Evolutionary conservation across 1,140 invertebrate species (phyloP), one percentile per base, ranked within the genome.

Genomic region (Drosophila kikkawai): DNA sequence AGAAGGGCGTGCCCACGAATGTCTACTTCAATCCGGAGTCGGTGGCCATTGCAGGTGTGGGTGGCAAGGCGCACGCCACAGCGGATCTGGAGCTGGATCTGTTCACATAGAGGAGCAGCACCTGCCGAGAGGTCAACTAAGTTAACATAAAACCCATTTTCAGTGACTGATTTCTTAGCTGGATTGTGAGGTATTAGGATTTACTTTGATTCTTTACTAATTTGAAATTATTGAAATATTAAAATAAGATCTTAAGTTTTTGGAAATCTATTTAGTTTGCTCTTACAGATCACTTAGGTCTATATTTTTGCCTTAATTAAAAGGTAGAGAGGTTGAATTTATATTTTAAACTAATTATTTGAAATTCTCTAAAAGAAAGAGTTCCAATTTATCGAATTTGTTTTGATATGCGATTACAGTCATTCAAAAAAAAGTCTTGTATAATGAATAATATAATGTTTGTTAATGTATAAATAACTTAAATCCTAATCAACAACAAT

Each of bases 31-130:
- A 94, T 69, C 96, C 96, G 3, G 93, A 94, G 67, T 95, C 95
- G 3, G 93, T 95, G 1, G 96, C 96, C n/a, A 93, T 96, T 6
- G 96, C 94, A 11, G 96, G 96, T 3, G 95, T 95, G 12, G 96
- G 96, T 0, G 96, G 96, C 29, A 94, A 95, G 55, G 96, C 96
- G 0, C 95, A 96, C 76, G 95, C 96, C 3, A 94, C 96, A 83
- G 95, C 95, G 36, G 95, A 96, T 77, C 88, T 95, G 67, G 87
- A 93, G 50, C 37, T 94, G 91, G 91, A 92, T 93, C 70, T 94
- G 91, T 71, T 94, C 87, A 82, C 82, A 56, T 91, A 57, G 59
- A 36, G 41, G 9, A 45, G 34, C n/a, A 17, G 41, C 9, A 45
- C 29, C 9, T 7, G 42, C 47, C 37, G 22, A 26, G 47, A 45